These are phyloP conservation scores for Eristalis arbustorum DNA, from an alignment of 2,888 invertebrate genomes.

Conservation along the genomic window DNA sequence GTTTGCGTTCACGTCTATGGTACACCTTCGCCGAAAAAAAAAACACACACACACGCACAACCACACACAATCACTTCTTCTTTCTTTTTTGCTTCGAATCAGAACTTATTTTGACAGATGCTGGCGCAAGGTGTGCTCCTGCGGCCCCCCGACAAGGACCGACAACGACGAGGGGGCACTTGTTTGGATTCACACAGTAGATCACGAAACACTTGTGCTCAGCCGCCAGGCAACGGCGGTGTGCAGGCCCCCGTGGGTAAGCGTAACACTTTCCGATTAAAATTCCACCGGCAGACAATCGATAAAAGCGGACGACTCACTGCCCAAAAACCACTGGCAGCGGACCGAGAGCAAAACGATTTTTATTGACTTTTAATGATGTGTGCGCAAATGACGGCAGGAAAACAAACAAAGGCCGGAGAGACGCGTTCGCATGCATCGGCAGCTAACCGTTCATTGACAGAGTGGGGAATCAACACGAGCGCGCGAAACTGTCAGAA, in stretches of 20 bases:
- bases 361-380: constrained; percentile 61
- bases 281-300: constrained; percentile 62
- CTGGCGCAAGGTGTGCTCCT: background rate
- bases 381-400: constrained; percentile 37
- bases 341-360: constrained; percentile 36
- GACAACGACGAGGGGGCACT: constrained; percentile 16
- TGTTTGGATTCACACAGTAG: constrained; percentile 62
- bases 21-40: constrained; percentile 40
- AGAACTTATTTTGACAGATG: constrained; percentile 24
- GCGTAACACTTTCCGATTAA: constrained; percentile 52
- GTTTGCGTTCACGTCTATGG: background rate
- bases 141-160: background rate
- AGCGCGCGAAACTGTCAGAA: constrained; percentile 28
- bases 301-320: constrained; percentile 28
- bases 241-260: background rate
- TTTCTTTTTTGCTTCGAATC: background rate
- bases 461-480: background rate
- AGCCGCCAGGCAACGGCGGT: constrained; percentile 13
- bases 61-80: constrained; percentile 42
- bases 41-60: background rate
- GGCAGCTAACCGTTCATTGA: too few relatives aligned
- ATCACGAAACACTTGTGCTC: constrained; percentile 50
- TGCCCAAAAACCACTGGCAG: constrained; percentile 6
- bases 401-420: constrained; percentile 48
- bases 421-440: background rate